Base-by-base conservation (phyloP, 2,797 vertebrate genomes). In the Amblyopsis hoosieri region DNA sequence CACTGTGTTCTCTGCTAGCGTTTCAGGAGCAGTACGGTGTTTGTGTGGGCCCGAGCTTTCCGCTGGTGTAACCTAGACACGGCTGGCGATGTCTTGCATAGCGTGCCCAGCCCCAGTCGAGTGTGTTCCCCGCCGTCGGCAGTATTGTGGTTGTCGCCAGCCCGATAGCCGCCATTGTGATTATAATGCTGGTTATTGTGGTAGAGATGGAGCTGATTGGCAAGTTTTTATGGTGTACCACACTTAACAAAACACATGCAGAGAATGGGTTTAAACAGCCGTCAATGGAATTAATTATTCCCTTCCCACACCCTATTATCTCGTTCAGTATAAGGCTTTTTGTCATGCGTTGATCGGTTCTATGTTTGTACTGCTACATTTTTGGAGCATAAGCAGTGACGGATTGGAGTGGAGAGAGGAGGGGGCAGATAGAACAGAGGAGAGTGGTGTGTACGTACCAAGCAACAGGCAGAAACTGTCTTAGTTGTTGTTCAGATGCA, bases 151-250 rank as follows among this genome's bases (percentile, higher is more conserved):
- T 84, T 75, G 79, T 80, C 76, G 78, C 59, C 54, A 60, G 64
- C 53, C 74, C 67, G 83, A 82, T 85, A 83, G 86, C 71, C 67
- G 74, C 80, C 74, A 87, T 89, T 88, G 78, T 78, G 71, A 82
- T 86, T 79, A 57, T 87, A 86, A 85, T 84, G 78, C 79, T 81
- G 80, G 71, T 89, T 76, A 86, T 87, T 87, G 81, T 85, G 78
- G 72, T 77, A 19, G 66, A 62, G 53, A 46, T 45, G 49, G 15
- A 51, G 66, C 51, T 62, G 46, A 67, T 67, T 61, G 58, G 46
- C 59, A 45, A 51, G 53, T 49, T 37, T 81, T 68, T 65, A 64
- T 78, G 74, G 84, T 85, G 87, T 75, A 84, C 74, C 83, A 61
- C 74, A 42, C 64, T 49, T 3, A 57, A 80, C 72, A 79, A 81